Base-by-base conservation (phyloP, 1,140 invertebrate species). In the Macrocentrus cingulum region DNA sequence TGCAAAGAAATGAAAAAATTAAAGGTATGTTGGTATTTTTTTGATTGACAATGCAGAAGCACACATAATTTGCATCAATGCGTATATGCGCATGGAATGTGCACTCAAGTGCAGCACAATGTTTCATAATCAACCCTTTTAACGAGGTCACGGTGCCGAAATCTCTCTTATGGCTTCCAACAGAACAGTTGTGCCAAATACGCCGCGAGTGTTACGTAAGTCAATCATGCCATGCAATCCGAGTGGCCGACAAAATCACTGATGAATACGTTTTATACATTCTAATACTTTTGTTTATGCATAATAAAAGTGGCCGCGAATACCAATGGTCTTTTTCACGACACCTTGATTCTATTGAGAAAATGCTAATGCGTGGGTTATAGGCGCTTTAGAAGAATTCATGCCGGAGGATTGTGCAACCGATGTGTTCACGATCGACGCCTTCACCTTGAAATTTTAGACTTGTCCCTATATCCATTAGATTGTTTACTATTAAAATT, bases 81-180 rank as follows among this genome's bases (percentile, higher is more conserved):
- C 32, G 23, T 52, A 42, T 32, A 45, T 29, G 9, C 42, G 15
- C 18, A 8, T 25, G 23, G 32, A 20, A 22, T 11, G 15, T 11
- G 11, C n/a, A 52, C 6, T 36, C 19, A 22, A 34, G 29, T 11
- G 39, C 20, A 39, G 25, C 23, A 41, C n/a, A 49, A 16, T 23
- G 58, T 62, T 61, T 57, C 60, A 61, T 58, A 62, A 62, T 32
- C 42, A 42, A n/a, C 45, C 22, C 52, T 42, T 46, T 16, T 42
- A 60, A 55, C 25, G 52, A 20, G 59, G 52, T 55, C 58, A 59
- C 52, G 36, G 25, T 16, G 16, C 59, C 59, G 22, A 60, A 60
- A 55, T 55, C 29, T 60, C 52, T 55, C 56, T 58, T 51, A 55
- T 34, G 18, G 34, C 42, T 48, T 48, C 44, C n/a, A n/a, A n/a